Conservation (phyloP, 1,140 invertebrate genomes). For the Halesus radiatus region DNA sequence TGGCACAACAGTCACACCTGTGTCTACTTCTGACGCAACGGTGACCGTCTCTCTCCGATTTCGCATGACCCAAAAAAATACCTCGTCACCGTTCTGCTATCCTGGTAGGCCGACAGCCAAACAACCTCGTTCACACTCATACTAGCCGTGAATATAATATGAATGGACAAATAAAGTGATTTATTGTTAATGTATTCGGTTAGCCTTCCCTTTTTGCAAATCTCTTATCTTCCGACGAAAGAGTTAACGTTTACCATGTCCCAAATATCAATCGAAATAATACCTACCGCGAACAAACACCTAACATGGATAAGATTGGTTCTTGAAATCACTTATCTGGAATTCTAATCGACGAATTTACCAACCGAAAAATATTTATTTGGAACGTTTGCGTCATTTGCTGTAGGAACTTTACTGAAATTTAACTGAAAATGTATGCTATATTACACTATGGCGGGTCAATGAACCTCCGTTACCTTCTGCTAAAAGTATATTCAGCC, state of each 20-base stretch:
- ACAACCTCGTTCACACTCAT: background rate
- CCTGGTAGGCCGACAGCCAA: background rate
- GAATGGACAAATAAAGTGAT: background rate
- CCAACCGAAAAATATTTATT: constrained; percentile 34
- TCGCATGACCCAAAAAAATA: constrained; percentile 48
- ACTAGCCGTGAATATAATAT: background rate
- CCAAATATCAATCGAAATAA: background rate
- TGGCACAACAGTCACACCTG: constrained; percentile 46
- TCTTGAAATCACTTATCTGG: constrained; percentile 18
- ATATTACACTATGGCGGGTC: constrained; percentile 20
- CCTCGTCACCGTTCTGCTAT: constrained; percentile 15
- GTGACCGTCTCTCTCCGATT: constrained; percentile 31
- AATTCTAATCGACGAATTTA: constrained; percentile 28
- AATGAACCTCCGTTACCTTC: constrained; percentile 49
- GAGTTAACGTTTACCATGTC: background rate
- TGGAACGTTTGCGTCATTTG: constrained; percentile 29
- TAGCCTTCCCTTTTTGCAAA: background rate
- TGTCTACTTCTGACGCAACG: constrained; percentile 38
- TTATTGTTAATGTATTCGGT: background rate
- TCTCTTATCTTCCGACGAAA: constrained; percentile 19
- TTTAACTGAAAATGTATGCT: constrained; percentile 37
- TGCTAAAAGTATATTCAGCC: background rate
- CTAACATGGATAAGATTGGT: constrained; percentile 22
- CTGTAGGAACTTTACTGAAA: constrained; percentile 31
- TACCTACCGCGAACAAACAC: background rate